phyloP scores from a whole-genome alignment of 2,888 invertebrate genomes.

The Hemistola chrysoprasaria region DNA sequence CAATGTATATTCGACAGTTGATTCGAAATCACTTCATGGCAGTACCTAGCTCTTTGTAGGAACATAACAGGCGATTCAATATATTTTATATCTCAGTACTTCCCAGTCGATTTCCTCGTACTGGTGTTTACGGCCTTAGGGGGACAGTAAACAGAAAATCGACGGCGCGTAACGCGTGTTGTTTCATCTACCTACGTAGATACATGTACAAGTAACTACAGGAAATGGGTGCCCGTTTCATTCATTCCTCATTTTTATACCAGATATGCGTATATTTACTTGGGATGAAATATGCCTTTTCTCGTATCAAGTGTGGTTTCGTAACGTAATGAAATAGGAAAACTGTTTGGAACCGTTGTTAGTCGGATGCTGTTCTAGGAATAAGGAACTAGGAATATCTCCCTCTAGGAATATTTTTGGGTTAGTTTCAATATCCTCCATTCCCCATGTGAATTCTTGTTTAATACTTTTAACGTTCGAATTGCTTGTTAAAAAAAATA shows the following conservation, averaged over 20 bases:
- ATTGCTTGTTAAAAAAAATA: too few relatives aligned
- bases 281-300: too few relatives aligned
- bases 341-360: too few relatives aligned
- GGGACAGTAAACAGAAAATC: conserved; percentile 42
- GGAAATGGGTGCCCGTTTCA: conserved; percentile 18
- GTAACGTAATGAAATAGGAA: too few relatives aligned
- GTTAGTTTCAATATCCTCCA: too few relatives aligned
- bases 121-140: conserved; percentile 42
- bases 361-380: too few relatives aligned
- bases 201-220: conserved; percentile 7
- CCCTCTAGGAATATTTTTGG: too few relatives aligned
- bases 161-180: conserved; percentile 30
- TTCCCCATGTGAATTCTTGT: too few relatives aligned
- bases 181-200: conserved; percentile 24
- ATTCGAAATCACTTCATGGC: neutral
- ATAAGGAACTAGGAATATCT: too few relatives aligned
- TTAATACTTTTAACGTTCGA: too few relatives aligned
- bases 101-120: conserved; percentile 42
- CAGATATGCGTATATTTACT: too few relatives aligned
- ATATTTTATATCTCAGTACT: conserved; percentile 40
- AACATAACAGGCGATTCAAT: conserved; percentile 34
- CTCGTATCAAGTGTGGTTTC: too few relatives aligned
- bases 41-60: conserved; percentile 2
- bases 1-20: conserved; percentile 3
- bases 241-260: neutral